Evolutionary conservation across 2,797 vertebrate species (phyloP).

Genomic region (Avahi laniger): DNA sequence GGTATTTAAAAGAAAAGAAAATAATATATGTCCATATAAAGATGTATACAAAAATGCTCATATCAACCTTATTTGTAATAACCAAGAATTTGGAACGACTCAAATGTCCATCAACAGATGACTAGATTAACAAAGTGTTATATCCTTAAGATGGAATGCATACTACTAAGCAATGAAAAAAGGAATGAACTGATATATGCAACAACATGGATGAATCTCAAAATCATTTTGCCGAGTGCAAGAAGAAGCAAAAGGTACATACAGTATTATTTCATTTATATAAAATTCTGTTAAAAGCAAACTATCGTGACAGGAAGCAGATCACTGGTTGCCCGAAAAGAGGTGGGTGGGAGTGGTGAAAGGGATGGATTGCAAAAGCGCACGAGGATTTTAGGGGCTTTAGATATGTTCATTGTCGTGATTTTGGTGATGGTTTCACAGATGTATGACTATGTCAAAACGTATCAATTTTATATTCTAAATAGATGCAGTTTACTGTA

Average conservation of each 20-base stretch:
- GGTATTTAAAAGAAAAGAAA: background rate
- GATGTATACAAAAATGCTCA: background rate
- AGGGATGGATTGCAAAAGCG: background rate
- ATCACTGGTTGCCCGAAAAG: background rate
- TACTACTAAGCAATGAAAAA: conserved; percentile 4
- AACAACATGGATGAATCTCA: background rate
- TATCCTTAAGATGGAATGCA: background rate
- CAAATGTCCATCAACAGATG: background rate
- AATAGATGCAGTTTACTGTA: background rate
- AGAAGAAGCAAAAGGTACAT: background rate
- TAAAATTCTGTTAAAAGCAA: background rate
- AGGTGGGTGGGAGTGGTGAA: background rate
- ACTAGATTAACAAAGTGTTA: background rate
- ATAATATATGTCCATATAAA: background rate
- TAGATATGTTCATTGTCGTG: background rate
- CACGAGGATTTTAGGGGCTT: background rate
- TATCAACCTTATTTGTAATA: conserved; percentile 16
- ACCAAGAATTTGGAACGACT: background rate
- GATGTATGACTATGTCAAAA: background rate
- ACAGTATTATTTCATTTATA: background rate
- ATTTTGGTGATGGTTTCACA: background rate
- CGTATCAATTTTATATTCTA: background rate
- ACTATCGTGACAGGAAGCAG: background rate
- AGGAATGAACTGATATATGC: background rate
- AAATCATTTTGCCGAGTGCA: background rate